Evolutionary conservation across 1,140 invertebrate genomes (phyloP).

Genomic region (Hirudo medicinalis): DNA sequence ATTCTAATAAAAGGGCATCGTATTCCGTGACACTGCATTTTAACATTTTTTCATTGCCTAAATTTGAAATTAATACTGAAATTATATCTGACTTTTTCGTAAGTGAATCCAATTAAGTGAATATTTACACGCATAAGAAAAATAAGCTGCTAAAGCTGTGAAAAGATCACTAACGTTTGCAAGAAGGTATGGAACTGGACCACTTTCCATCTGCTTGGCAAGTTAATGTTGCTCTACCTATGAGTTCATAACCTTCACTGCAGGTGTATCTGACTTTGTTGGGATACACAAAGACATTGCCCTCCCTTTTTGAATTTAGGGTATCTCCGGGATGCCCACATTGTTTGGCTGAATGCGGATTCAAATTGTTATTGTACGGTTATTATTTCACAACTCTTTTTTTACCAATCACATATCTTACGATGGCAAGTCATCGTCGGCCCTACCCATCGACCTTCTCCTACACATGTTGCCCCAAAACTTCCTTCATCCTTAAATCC

Average conservation of each 20-base stretch:
- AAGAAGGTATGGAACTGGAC: constrained; percentile 58
- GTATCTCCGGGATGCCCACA: constrained; percentile 77
- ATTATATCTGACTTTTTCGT: too few relatives aligned
- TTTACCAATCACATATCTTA: constrained; percentile 48
- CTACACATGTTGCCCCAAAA: constrained; percentile 72
- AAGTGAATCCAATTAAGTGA: too few relatives aligned
- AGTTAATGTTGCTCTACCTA: constrained; percentile 64
- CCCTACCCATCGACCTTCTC: constrained; percentile 72
- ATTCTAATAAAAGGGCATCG: too few relatives aligned
- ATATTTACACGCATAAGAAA: not conserved
- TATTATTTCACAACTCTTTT: too few relatives aligned
- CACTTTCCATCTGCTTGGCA: constrained; percentile 73
- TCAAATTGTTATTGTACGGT: not conserved
- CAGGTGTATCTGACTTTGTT: constrained; percentile 83
- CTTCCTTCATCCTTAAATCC: constrained; percentile 75
- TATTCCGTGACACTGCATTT: too few relatives aligned
- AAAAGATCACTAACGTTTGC: constrained; percentile 48
- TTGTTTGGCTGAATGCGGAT: constrained; percentile 52
- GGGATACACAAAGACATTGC: constrained; percentile 75
- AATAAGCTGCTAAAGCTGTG: not conserved
- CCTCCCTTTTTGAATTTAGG: constrained; percentile 74
- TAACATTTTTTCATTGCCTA: too few relatives aligned
- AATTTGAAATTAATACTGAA: too few relatives aligned
- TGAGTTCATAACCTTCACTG: constrained; percentile 75
- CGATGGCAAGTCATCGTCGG: constrained; percentile 87